A percentile compares a stretch with the other conserved stretches of the same genome.
Conservation (phyloP, 2,888 invertebrate genomes). For the Tenthredo distinguenda region DNA sequence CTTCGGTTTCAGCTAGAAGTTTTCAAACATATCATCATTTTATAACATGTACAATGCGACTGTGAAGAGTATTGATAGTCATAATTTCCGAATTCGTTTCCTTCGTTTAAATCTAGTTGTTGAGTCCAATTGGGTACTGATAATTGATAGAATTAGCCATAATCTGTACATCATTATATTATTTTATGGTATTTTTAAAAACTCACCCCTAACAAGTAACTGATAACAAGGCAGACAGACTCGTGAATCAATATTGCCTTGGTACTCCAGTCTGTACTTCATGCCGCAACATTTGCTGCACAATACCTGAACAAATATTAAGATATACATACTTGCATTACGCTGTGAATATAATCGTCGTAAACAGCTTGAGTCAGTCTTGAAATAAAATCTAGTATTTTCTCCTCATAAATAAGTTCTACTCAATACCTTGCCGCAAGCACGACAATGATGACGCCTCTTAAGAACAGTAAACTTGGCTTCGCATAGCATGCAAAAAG, state of each 20-base stretch:
- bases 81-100: not conserved
- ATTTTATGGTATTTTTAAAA: not conserved
- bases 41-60: not conserved
- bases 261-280: slow-evolving; percentile 86
- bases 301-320: slow-evolving; percentile 81
- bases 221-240: slow-evolving; percentile 88
- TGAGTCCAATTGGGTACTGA: not conserved
- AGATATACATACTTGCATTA: not conserved
- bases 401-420: not conserved
- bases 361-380: not conserved
- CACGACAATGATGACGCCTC: slow-evolving; percentile 92
- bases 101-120: not conserved
- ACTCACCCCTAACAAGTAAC: slow-evolving; percentile 79
- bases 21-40: not conserved
- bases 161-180: not conserved
- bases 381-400: not conserved
- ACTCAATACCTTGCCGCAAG: slow-evolving; percentile 87
- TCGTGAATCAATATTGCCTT: slow-evolving; percentile 87
- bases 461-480: slow-evolving; percentile 90
- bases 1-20: slow-evolving; percentile 70
- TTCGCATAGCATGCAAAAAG: slow-evolving; percentile 91
- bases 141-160: not conserved
- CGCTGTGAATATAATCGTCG: not conserved
- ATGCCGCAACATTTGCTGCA: slow-evolving; percentile 89
- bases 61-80: not conserved